Evolutionary conservation across 2,888 invertebrate genomes (phyloP).

Genomic region (Lymantria dispar): DNA sequence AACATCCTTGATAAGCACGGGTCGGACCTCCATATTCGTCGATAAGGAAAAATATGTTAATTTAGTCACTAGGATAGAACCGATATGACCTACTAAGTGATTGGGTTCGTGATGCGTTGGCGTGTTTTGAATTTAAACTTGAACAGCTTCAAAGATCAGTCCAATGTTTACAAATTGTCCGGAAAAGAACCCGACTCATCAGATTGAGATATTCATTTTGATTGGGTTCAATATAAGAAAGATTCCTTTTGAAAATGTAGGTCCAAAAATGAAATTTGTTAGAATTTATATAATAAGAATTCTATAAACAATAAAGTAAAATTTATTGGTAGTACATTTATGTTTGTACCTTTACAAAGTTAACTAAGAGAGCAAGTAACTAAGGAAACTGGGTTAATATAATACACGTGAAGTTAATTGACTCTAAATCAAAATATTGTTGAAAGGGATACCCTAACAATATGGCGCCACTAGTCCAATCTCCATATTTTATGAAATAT

Average conservation of each 20-base stretch:
- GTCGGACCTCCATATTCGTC: constrained; percentile 67
- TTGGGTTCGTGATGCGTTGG: constrained; percentile 69
- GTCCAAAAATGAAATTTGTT: constrained; percentile 20
- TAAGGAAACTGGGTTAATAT: constrained; percentile 58
- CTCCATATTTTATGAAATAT: constrained; percentile 79
- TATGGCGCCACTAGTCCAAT: constrained; percentile 73
- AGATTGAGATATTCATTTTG: constrained; percentile 59
- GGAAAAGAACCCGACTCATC: constrained; percentile 47
- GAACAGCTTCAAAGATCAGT: constrained; percentile 50
- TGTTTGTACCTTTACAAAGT: constrained; percentile 37
- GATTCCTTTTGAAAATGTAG: constrained; percentile 30
- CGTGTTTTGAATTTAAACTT: constrained; percentile 74
- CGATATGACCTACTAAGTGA: constrained; percentile 80
- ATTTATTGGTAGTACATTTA: constrained; percentile 37
- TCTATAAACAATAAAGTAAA: constrained; percentile 31
- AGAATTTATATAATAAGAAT: constrained; percentile 26
- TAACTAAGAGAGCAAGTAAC: constrained; percentile 43
- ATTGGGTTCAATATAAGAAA: constrained; percentile 50
- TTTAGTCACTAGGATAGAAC: constrained; percentile 64
- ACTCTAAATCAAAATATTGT: constrained; percentile 42
- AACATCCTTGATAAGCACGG: constrained; percentile 72
- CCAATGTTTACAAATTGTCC: constrained; percentile 77
- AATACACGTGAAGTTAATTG: constrained; percentile 59
- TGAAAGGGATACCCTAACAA: constrained; percentile 64
- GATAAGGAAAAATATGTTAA: constrained; percentile 82